These are phyloP conservation scores for Pterostichus madidus DNA, from an alignment of 2,888 invertebrate species.

Conservation along the genomic window DNA sequence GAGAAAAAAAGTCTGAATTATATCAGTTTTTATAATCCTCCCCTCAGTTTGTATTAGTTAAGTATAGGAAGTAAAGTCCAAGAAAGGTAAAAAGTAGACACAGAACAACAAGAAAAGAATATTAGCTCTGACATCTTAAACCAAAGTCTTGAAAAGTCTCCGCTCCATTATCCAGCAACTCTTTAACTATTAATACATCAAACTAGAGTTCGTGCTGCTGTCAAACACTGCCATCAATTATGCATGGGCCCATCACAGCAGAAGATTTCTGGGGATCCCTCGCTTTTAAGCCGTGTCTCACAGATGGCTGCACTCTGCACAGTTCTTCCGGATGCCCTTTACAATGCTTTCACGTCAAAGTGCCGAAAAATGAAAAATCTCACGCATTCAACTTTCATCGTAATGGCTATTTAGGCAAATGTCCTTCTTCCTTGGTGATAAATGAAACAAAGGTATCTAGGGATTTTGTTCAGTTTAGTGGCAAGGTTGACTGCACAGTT, in stretches of 20 bases:
- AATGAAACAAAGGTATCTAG: not conserved
- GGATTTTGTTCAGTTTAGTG: not conserved
- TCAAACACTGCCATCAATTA: constrained; percentile 53
- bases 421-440: constrained; percentile 3
- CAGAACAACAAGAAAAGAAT: constrained; percentile 16
- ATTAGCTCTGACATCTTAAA: constrained; percentile 47
- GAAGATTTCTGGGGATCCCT: constrained; percentile 24
- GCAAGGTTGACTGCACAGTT: constrained; percentile 20
- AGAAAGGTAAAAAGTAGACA: constrained; percentile 33
- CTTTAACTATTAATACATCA: constrained; percentile 57
- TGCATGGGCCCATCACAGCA: constrained; percentile 47
- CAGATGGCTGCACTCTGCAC: constrained; percentile 41
- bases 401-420: constrained; percentile 22
- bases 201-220: constrained; percentile 44
- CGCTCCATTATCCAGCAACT: constrained; percentile 49
- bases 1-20: not conserved
- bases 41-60: not conserved
- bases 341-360: constrained; percentile 27
- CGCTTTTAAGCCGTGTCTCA: constrained; percentile 47
- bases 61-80: constrained; percentile 9
- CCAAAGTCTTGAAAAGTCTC: constrained; percentile 40
- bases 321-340: constrained; percentile 30
- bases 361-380: constrained; percentile 36
- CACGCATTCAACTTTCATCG: constrained; percentile 9
- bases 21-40: constrained; percentile 9